Percentiles rank a stretch among this genome's conserved stretches.
Evolutionary conservation across 2,113 vertebrate species (phyloP).

Genomic region (Laterallus jamaicensis): DNA sequence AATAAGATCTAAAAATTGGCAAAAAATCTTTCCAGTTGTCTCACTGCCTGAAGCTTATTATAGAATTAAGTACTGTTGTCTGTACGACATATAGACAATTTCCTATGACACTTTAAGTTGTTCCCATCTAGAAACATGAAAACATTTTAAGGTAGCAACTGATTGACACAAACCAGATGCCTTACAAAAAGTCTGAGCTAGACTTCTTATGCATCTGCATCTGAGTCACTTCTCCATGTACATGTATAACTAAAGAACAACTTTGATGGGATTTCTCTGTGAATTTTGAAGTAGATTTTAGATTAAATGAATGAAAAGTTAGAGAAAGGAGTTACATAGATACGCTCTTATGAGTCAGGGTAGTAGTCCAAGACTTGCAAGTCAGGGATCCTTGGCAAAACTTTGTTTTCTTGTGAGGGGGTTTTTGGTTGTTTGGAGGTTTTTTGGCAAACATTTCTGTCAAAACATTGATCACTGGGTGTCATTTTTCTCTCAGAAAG

Average conservation of each 20-base stretch:
- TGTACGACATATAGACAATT: neutral
- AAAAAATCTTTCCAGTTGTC: neutral
- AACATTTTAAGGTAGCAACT: constrained; percentile 10
- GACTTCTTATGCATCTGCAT: neutral
- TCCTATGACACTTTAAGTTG: constrained; percentile 34
- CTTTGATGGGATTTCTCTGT: neutral
- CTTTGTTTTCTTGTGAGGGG: neutral
- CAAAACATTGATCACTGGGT: neutral
- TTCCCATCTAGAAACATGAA: constrained; percentile 15
- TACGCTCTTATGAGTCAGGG: neutral
- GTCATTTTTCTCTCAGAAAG: neutral
- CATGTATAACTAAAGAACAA: neutral
- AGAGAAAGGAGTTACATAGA: neutral
- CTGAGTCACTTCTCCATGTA: neutral
- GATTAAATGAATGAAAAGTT: neutral
- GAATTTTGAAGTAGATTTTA: neutral
- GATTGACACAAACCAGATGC: neutral
- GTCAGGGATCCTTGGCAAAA: neutral
- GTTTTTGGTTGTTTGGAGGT: neutral
- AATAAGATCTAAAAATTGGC: neutral
- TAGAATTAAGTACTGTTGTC: constrained; percentile 39
- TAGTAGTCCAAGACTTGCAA: neutral
- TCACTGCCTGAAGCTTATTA: constrained; percentile 47
- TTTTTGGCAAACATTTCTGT: neutral
- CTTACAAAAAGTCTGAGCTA: neutral